A percentile compares a stretch with the other conserved stretches of the same genome.
Evolutionary conservation across 2,797 vertebrate species (phyloP).

Genomic region (Megaceryle alcyon): DNA sequence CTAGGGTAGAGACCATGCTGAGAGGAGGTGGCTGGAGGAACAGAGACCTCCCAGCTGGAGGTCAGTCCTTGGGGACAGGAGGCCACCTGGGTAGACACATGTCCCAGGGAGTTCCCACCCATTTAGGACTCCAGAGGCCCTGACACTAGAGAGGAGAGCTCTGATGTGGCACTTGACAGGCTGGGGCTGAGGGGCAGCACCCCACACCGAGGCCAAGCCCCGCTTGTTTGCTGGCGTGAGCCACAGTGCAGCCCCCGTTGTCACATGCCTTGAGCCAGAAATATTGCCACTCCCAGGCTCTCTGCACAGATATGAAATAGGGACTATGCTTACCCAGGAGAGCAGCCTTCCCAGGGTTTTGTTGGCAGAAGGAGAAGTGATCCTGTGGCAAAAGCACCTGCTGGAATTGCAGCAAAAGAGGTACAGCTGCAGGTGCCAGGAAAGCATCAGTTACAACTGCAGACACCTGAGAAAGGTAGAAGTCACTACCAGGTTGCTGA

Average conservation of each 20-base stretch:
- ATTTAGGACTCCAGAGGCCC: neutral
- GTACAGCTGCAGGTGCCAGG: neutral
- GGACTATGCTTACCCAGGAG: neutral
- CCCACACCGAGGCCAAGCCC: fast-evolving
- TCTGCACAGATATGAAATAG: fast-evolving
- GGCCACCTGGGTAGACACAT: neutral
- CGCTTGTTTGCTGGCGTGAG: fast-evolving
- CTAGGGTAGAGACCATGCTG: neutral
- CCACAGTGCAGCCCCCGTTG: neutral
- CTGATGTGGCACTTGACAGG: neutral
- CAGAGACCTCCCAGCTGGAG: neutral
- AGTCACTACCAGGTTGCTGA: neutral
- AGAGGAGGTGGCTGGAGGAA: neutral
- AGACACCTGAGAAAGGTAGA: neutral
- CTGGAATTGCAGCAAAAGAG: neutral
- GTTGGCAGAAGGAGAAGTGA: neutral
- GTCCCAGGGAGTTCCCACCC: neutral
- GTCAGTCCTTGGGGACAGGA: neutral
- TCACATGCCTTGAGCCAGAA: fast-evolving
- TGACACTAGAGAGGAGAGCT: neutral
- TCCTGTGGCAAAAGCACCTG: neutral
- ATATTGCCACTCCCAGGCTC: no score
- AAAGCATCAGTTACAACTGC: neutral
- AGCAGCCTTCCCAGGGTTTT: fast-evolving
- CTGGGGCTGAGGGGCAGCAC: neutral